These are phyloP conservation scores for Chondrilla cf. caribensis DNA, from an alignment of 37 sponge, comb jelly and placozoan genomes.

Conservation along the genomic window DNA sequence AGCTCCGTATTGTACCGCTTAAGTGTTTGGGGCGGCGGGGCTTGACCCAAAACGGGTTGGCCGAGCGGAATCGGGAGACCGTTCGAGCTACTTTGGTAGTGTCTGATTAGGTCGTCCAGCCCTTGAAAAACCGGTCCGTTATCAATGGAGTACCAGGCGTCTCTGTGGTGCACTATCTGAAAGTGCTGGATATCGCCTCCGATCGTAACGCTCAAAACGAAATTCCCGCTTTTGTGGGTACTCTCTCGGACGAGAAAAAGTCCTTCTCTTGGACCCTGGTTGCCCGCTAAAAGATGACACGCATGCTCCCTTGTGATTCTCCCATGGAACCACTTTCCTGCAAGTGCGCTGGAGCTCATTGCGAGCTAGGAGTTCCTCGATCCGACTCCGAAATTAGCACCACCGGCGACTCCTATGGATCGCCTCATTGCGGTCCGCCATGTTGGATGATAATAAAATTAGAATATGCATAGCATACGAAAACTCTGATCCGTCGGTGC, in stretches of 20 bases:
- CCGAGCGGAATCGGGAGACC: constrained; percentile 69
- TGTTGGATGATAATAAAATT: no score
- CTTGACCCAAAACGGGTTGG: constrained; percentile 46
- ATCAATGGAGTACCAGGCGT: constrained; percentile 84
- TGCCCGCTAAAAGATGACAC: constrained; percentile 45
- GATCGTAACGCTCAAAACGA: constrained; percentile 75
- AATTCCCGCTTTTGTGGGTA: constrained; percentile 63
- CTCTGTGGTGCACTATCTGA: constrained; percentile 80
- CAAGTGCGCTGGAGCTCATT: constrained; percentile 47
- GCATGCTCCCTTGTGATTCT: constrained; percentile 82
- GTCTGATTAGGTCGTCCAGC: constrained; percentile 72
- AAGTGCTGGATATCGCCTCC: constrained; percentile 69
- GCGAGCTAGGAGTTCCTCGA: not conserved
- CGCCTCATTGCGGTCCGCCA: no score
- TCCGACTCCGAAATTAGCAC: not conserved
- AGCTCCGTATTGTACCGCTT: constrained; percentile 65
- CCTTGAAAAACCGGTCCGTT: constrained; percentile 91
- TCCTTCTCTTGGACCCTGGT: constrained; percentile 51
- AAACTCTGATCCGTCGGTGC: not conserved
- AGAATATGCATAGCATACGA: no score
- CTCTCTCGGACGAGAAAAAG: constrained; percentile 83
- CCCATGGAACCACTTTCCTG: constrained; percentile 80
- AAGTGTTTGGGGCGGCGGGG: constrained; percentile 56
- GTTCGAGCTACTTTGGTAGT: constrained; percentile 60
- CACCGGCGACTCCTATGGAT: not conserved